Evolutionary conservation across 2,113 vertebrate genomes (phyloP).

Genomic region (Bagarius yarrelli): DNA sequence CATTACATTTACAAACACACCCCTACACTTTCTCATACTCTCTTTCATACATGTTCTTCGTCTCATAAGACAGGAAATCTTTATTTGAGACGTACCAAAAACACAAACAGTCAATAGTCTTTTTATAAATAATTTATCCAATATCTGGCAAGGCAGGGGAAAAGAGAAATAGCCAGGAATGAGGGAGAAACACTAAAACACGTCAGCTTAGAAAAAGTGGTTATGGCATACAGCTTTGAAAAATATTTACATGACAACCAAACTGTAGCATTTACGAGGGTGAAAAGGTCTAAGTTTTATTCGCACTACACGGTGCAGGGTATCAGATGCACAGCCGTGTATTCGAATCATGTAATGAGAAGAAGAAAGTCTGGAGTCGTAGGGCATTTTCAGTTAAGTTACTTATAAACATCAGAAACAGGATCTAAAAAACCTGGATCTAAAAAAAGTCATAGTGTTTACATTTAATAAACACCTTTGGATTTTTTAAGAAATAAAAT

Average conservation of each 20-base stretch:
- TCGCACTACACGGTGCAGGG: constrained; percentile 52
- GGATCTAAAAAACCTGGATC: not conserved
- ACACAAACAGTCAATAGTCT: constrained; percentile 44
- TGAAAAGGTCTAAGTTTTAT: constrained; percentile 59
- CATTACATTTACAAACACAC: not conserved
- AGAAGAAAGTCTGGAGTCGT: not conserved
- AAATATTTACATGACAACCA: constrained; percentile 53
- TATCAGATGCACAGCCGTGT: not conserved
- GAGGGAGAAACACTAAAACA: constrained; percentile 40
- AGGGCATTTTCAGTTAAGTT: not conserved
- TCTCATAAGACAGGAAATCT: constrained; percentile 39
- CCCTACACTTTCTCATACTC: not conserved
- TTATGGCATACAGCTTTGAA: constrained; percentile 50
- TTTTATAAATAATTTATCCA: constrained; percentile 59
- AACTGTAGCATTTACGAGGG: constrained; percentile 46
- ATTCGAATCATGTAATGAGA: not conserved
- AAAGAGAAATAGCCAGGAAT: constrained; percentile 41
- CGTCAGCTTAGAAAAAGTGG: constrained; percentile 28
- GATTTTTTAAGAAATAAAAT: not conserved
- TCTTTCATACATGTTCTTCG: not conserved
- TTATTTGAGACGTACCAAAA: constrained; percentile 31
- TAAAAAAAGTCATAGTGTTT: not conserved
- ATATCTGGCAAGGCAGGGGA: constrained; percentile 47
- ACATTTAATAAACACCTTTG: not conserved
- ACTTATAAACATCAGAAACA: not conserved